phyloP scores from a whole-genome alignment of 1,140 invertebrate species.

The Heliconius melpomene region DNA sequence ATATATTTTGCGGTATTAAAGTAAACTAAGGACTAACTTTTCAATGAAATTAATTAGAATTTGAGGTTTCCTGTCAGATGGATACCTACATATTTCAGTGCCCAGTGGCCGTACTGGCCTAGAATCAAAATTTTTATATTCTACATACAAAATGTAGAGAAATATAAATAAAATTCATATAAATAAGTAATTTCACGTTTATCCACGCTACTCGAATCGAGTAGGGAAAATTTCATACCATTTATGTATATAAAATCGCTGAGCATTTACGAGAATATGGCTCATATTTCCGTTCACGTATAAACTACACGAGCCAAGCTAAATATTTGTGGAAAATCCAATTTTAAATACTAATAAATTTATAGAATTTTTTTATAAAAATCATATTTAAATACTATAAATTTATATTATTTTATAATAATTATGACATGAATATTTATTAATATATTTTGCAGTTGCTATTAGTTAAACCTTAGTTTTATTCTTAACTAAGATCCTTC shows the following conservation, averaged over 20 bases:
- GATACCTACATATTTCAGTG: neutral
- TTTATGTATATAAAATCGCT: neutral
- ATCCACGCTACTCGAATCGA: slow-evolving; percentile 9
- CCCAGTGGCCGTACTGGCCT: neutral
- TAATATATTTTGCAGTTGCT: too few relatives aligned
- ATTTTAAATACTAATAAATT: slow-evolving; percentile 4
- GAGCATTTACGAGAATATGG: slow-evolving; percentile 10
- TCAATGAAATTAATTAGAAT: neutral
- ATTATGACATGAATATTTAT: neutral
- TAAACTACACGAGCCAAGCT: neutral
- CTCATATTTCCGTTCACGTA: slow-evolving; percentile 6
- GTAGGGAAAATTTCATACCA: neutral
- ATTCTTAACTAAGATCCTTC: too few relatives aligned
- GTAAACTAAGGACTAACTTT: neutral
- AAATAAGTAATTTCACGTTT: slow-evolving; percentile 12
- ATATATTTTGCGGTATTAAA: neutral
- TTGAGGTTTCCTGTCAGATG: neutral
- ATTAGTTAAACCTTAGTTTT: too few relatives aligned
- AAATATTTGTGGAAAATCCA: neutral
- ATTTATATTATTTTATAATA: neutral
- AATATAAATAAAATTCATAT: slow-evolving; percentile 14
- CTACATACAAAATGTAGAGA: neutral
- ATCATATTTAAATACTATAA: neutral
- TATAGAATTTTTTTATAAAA: neutral
- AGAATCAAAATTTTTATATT: neutral